Conservation (phyloP, 2,888 invertebrate species). For the Rhingia campestris region DNA sequence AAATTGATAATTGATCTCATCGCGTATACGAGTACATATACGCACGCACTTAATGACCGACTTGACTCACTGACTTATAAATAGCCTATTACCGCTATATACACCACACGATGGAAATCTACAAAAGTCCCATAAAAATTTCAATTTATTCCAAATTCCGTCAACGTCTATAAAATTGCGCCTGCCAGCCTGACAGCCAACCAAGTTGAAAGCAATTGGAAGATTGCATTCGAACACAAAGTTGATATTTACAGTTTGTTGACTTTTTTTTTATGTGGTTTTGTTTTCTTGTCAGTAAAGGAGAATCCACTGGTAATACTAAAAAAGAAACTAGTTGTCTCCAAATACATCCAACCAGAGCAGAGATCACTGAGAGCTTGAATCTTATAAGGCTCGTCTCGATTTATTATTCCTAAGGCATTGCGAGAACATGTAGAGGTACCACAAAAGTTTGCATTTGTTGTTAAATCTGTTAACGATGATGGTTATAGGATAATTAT, state of each 20-base stretch:
- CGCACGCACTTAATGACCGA: not conserved
- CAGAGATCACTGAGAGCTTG: constrained; percentile 3
- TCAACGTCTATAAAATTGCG: constrained; percentile 3
- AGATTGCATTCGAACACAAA: constrained; percentile 8
- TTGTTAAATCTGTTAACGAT: constrained; percentile 22
- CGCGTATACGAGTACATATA: not conserved
- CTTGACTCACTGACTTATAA: constrained; percentile 36
- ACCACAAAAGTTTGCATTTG: constrained; percentile 42
- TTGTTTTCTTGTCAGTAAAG: not conserved
- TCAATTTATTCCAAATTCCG: constrained; percentile 29
- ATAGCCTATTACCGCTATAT: constrained; percentile 28
- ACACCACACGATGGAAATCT: constrained; percentile 28
- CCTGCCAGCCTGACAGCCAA: too few species aligned
- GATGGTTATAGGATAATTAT: constrained; percentile 45
- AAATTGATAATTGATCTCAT: constrained; percentile 28
- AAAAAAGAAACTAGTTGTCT: constrained; percentile 40
- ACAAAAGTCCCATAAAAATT: constrained; percentile 32
- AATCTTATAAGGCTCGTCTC: constrained; percentile 49
- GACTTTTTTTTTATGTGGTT: constrained; percentile 5
- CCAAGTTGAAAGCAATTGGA: not conserved
- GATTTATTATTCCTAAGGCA: constrained; percentile 55
- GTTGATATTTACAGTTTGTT: constrained; percentile 24
- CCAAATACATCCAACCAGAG: constrained; percentile 36
- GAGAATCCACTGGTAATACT: constrained; percentile 30
- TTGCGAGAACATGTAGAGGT: constrained; percentile 10